Evolutionary conservation across 2,797 vertebrate genomes (phyloP).

Genomic region (Threskiornis aethiopicus): DNA sequence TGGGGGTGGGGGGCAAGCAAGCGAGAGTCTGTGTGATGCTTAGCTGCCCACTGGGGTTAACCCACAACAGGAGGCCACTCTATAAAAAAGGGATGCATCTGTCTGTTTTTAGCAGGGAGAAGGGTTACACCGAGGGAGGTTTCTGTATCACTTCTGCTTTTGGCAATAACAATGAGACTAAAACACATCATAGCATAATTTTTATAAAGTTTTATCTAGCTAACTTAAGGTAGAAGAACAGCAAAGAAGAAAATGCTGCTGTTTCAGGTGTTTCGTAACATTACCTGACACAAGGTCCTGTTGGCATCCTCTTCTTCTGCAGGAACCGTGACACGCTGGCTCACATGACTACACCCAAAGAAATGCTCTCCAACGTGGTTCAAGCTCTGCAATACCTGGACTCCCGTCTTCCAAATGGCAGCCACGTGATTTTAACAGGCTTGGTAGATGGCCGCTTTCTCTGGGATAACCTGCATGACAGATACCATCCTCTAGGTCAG

Average conservation of each 20-base stretch:
- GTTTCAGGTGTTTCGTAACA: not conserved
- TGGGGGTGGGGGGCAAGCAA: accelerated
- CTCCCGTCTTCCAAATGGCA: slow-evolving; percentile 68
- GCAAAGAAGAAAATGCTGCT: not conserved
- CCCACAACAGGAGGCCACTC: not conserved
- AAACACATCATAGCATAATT: not conserved
- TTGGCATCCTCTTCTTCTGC: not conserved
- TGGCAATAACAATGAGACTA: not conserved
- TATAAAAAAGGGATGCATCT: not conserved
- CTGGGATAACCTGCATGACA: slow-evolving; percentile 75
- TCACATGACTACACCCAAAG: slow-evolving; percentile 74
- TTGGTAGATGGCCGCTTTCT: slow-evolving; percentile 77
- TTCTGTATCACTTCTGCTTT: not conserved
- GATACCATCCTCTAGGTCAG: slow-evolving; percentile 79
- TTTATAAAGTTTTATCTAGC: not conserved
- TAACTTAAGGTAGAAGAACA: not conserved
- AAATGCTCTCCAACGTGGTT: slow-evolving; percentile 65
- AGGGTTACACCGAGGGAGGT: not conserved
- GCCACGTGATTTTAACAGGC: slow-evolving; percentile 74
- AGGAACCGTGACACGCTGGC: slow-evolving; percentile 66
- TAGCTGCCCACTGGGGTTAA: not conserved
- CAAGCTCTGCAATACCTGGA: slow-evolving; percentile 65
- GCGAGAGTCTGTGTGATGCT: not conserved
- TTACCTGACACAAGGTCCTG: not conserved
- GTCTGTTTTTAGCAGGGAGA: not conserved